Base-by-base conservation (phyloP, 2,888 invertebrate genomes). In the Pyrgus malvae region DNA sequence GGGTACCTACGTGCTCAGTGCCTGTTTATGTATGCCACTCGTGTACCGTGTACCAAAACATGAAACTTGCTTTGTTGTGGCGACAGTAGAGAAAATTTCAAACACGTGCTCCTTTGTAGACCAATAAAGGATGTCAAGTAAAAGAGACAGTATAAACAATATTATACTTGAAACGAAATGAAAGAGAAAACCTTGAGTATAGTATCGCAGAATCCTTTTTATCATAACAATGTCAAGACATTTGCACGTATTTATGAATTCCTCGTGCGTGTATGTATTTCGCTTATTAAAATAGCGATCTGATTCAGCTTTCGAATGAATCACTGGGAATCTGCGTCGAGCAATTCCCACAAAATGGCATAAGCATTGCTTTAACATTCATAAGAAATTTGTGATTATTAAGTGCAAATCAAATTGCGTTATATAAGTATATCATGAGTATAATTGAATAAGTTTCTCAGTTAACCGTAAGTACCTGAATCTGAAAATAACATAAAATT, bases 271-370 rank as follows among this genome's bases (percentile, higher is more conserved):
- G 14, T 27, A 33, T 16, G 9, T 9, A 14, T 23, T n/a, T 19
- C 19, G 42, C 19, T 16, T 29, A 16, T 33, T 44, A 17, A 29
- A 44, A 51, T 51, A 51, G 37, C 19, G 37, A 37, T 29, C 44
- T 51, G 51, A 51, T 44, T 51, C 51, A 44, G 44, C 44, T 51
- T 44, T 44, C 19, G 35, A 44, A 44, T 51, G 51, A 51, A 29
- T 51, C 51, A 44, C 14, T 21, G 19, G 35, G 17, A 19, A 29
- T 42, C 14, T 37, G 37, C 27, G 12, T 35, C 27, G 44, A 29
- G 27, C 42, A 14, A 27, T 27, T 6, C 33, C 33, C 5, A 19
- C 41, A 12, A 14, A 19, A 19, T 38, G 6, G n/a, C 17, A 37
- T n/a, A n/a, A n/a, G n/a, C 16, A 17, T 37, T n/a, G n/a, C n/a